A percentile compares a stretch with the other conserved stretches of the same genome.
These are phyloP conservation scores for Anticlea derivata DNA, from an alignment of 2,888 invertebrate species.

Conservation along the genomic window DNA sequence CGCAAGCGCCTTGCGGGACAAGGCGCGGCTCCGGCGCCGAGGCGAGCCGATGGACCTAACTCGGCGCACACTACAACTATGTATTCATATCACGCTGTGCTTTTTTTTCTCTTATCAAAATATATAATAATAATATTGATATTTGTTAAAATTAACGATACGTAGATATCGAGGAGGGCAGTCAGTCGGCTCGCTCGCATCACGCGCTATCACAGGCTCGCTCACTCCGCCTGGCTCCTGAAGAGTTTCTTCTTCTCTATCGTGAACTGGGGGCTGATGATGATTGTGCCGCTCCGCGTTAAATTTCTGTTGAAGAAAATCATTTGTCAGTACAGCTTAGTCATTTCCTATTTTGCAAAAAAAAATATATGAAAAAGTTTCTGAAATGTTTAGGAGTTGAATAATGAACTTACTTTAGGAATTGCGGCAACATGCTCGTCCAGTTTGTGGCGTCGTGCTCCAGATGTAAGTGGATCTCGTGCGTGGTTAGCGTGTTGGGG, in stretches of 20 bases:
- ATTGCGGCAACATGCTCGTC: slow-evolving; percentile 94
- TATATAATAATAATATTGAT: slow-evolving; percentile 83
- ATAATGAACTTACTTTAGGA: slow-evolving; percentile 92
- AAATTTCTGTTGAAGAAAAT: slow-evolving; percentile 86
- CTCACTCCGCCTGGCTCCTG: slow-evolving; percentile 86
- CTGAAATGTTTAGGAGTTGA: no score
- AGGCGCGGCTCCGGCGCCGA: no score
- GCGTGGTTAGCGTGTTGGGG: slow-evolving; percentile 93
- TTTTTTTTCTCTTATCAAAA: slow-evolving; percentile 82
- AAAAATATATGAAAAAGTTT: no score
- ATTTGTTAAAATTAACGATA: slow-evolving; percentile 81
- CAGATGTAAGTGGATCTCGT: slow-evolving; percentile 94
- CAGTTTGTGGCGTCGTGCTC: slow-evolving; percentile 94
- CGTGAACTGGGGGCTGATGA: slow-evolving; percentile 94
- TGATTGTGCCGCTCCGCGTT: slow-evolving; percentile 92
- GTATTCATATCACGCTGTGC: slow-evolving; percentile 85
- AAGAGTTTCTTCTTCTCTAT: slow-evolving; percentile 96
- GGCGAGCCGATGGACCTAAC: slow-evolving; percentile 14
- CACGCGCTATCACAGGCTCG: slow-evolving; percentile 58
- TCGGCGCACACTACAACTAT: slow-evolving; percentile 72
- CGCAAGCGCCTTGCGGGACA: no score
- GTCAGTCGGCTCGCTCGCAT: slow-evolving; percentile 77
- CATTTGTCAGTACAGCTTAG: slow-evolving; percentile 37
- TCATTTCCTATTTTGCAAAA: background rate
- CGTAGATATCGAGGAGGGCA: slow-evolving; percentile 81